A percentile compares a stretch with the other conserved stretches of the same genome.
Evolutionary conservation across 2,888 invertebrate species (phyloP).

Genomic region (Apamea sordens): DNA sequence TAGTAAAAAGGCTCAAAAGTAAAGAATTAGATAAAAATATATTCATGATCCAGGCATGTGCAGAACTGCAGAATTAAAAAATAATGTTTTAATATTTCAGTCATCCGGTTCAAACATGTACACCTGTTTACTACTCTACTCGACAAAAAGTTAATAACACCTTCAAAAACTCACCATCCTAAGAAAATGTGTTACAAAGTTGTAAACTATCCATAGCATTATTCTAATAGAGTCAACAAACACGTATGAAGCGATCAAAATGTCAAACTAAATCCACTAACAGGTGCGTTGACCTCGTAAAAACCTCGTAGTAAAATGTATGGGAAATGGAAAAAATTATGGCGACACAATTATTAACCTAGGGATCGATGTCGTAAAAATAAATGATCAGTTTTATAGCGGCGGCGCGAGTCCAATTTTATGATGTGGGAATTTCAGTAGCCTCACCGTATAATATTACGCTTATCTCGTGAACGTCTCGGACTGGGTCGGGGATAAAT

Average conservation of each 20-base stretch:
- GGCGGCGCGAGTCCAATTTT: constrained; percentile 81
- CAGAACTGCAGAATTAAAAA: background rate
- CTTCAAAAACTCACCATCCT: background rate
- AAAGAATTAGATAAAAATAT: too few relatives aligned
- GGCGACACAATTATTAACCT: constrained; percentile 83
- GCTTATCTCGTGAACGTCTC: constrained; percentile 74
- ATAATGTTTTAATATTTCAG: background rate
- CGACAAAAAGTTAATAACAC: background rate
- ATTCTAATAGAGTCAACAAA: constrained; percentile 28
- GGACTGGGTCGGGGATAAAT: constrained; percentile 53
- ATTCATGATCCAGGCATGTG: background rate
- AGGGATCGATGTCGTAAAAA: constrained; percentile 84
- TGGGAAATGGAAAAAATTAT: constrained; percentile 77
- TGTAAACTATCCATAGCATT: constrained; percentile 1
- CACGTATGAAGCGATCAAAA: constrained; percentile 51
- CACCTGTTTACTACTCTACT: background rate
- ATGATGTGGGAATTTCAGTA: constrained; percentile 85
- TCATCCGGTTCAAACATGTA: background rate
- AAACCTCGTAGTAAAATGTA: constrained; percentile 67
- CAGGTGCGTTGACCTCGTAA: constrained; percentile 60
- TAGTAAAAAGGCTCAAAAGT: too few relatives aligned
- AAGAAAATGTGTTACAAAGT: background rate
- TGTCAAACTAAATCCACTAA: constrained; percentile 44
- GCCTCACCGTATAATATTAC: constrained; percentile 78
- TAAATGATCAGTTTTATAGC: constrained; percentile 85